Base-by-base conservation (phyloP, 35 echinoderm and acorn worm genomes). In the Acanthaster planci region DNA sequence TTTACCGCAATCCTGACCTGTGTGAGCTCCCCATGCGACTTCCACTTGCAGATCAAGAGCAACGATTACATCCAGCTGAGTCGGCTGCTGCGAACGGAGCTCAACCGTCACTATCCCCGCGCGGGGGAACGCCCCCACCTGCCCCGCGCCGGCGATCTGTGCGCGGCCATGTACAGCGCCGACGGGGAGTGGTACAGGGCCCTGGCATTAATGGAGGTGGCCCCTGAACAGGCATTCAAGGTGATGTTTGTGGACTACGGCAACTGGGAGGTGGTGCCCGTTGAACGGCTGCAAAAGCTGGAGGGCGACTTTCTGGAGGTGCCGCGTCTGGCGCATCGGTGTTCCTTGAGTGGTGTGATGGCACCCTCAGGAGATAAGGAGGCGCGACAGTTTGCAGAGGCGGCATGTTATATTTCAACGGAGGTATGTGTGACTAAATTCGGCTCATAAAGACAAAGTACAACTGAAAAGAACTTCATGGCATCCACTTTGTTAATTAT, bases 181-280 rank as follows among this genome's bases (percentile, higher is more conserved):
- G 64, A 72, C 64, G 34, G 30, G 26, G 64, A 26, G 26, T 72
- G 64, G 64, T 72, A 72, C 64, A 72, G 64, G 64, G 64, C 64
- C 30, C 64, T 26, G 64, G 64, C 64, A 2, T 10, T 72, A 14
- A 26, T 31, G 64, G 26, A 72, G 34, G 64, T 72, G 64, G 64
- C 64, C 64, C 64, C 64, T 36, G 23, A 72, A 72, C 34, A 26
- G 30, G 29, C 30, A 8, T 15, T 72, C 26, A 72, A 72, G 14
- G 64, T 72, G 2, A 72, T 72, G 64, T 72, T 72, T 72, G 64
- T 36, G 64, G 64, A 72, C 34, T 72, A 72, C 64, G 64, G 64
- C 26, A 72, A 72, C 23, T 7, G 26, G 2, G 64, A 72, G 34
- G 64, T 72, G 26, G 64, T 72, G 7, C 26, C 64, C 64, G 4